Evolutionary conservation across 2,797 vertebrate species (phyloP), one percentile per base, ranked within the genome.

Genomic region (Hypotaenidia okinawae): DNA sequence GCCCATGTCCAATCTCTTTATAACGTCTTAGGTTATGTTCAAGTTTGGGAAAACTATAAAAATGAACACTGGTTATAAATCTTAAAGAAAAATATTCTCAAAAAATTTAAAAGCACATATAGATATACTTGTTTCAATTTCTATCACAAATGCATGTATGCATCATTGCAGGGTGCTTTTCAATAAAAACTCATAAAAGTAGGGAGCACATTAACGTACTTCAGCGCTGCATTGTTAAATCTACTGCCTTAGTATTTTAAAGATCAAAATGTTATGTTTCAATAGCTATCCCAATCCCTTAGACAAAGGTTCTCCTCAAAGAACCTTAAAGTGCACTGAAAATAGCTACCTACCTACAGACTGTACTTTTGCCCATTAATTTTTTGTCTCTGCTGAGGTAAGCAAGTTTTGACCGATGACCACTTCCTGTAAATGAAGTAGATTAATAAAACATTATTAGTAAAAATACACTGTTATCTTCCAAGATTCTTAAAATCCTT

Each of bases 331-430:
- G 69, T 5, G 28, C 93, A 90, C 94, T 83, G 37, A 93, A 95
- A 96, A 93, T 74, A 39, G 8, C 93, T 89, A 96, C 89, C 90
- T 94, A 95, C 95, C 92, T 94, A 96, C 57, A 96, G 82, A 95
- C 73, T 86, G 85, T 51, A 96, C 73, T 97, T 96, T 86, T 96
- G 87, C 92, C 89, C 95, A 97, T 96, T 96, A 96, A 96, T 68
- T 95, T 97, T 97, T 97, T 96, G 90, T 91, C 78, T 92, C 93
- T 96, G 93, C 57, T 95, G 90, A 93, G 54, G 83, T 92, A 96
- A 95, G 90, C 63, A 96, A 96, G 74, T 91, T 97, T 93, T 95
- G 72, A 85, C 84, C 0, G 21, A 80, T 77, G 73, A 90, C 62
- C 4, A 10, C 78, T 95, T 93, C 89, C 94, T 96, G 93, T 88